Evolutionary conservation across 2,888 invertebrate genomes (phyloP), one percentile per base, ranked within the genome.

Genomic region (Clostera curtula): DNA sequence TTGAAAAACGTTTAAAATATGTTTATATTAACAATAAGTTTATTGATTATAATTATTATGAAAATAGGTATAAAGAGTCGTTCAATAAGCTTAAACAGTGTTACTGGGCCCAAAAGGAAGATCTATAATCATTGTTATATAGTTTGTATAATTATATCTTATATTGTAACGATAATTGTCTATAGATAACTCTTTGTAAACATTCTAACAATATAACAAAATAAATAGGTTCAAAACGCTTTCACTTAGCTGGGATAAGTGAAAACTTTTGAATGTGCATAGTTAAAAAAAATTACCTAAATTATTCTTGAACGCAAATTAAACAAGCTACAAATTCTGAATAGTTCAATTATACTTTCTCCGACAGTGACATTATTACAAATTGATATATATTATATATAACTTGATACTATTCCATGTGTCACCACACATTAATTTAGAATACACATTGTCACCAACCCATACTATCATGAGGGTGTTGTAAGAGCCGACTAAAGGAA

Each of bases 201-300:
- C 55, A 58, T 35, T 55, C 47, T 60, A 56, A 57, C 41, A 34
- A 25, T 37, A 35, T 28, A 24, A 27, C 28, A 40, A 52, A 27
- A 40, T 29, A 45, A 46, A 44, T 45, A 13, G 25, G 19, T 49
- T 61, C 67, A 74, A 79, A 75, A 71, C 66, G 49, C 49, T 67
- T 67, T 70, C 44, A 68, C 65, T 68, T 64, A 72, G 79, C 82
- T 82, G 82, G 79, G 76, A 48, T 65, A 76, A 69, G 73, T 68
- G 41, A 67, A 70, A 63, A 47, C 71, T 73, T 73, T 79, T 70
- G 70, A 64, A 55, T 43, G 31, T 12, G n/a, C n/a, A n/a, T n/a
- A n/a, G 22, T 21, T 41, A 43, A 28, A 40, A 33, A 42, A 19
- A 4, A 12, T 16, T 14, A 19, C 17, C n/a, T n/a, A n/a, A n/a